Evolutionary conservation across 2,797 vertebrate genomes (phyloP).

Genomic region (Gadopsis bispinosus): DNA sequence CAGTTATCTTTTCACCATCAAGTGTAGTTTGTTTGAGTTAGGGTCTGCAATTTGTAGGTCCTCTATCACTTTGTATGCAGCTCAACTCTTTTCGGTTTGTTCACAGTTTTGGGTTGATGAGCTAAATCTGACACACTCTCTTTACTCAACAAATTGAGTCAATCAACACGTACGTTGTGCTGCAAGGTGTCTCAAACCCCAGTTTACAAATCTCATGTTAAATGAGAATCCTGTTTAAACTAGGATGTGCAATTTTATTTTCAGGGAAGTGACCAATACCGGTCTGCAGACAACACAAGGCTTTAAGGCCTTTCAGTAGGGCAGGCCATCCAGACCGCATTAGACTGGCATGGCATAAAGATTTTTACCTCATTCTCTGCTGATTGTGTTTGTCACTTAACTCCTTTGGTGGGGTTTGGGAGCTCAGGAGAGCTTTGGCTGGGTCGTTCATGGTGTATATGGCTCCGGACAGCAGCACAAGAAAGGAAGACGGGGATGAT

Average conservation of each 20-base stretch:
- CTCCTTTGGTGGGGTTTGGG: slow-evolving; percentile 46
- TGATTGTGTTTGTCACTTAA: slow-evolving; percentile 55
- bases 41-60: neutral
- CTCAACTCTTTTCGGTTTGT: slow-evolving; percentile 15
- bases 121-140: slow-evolving; percentile 22
- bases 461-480: slow-evolving; percentile 11
- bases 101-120: slow-evolving; percentile 29
- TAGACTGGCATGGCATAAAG: slow-evolving; percentile 32
- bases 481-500: slow-evolving; percentile 33
- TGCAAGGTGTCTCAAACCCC: slow-evolving; percentile 32
- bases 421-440: slow-evolving; percentile 16
- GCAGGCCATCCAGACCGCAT: slow-evolving; percentile 31
- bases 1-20: slow-evolving; percentile 14
- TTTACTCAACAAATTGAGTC: slow-evolving; percentile 41
- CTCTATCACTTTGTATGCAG: neutral
- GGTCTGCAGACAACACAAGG: slow-evolving; percentile 38
- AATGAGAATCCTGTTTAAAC: slow-evolving; percentile 43
- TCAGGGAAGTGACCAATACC: slow-evolving; percentile 52
- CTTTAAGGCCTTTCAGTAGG: slow-evolving; percentile 52
- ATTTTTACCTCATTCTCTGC: slow-evolving; percentile 43
- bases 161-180: slow-evolving; percentile 17
- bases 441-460: slow-evolving; percentile 20
- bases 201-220: slow-evolving; percentile 53
- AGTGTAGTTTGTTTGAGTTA: slow-evolving; percentile 12
- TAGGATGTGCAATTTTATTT: slow-evolving; percentile 47